Base-by-base conservation (phyloP, 2,888 invertebrate genomes). In the Andrena camellia region DNA sequence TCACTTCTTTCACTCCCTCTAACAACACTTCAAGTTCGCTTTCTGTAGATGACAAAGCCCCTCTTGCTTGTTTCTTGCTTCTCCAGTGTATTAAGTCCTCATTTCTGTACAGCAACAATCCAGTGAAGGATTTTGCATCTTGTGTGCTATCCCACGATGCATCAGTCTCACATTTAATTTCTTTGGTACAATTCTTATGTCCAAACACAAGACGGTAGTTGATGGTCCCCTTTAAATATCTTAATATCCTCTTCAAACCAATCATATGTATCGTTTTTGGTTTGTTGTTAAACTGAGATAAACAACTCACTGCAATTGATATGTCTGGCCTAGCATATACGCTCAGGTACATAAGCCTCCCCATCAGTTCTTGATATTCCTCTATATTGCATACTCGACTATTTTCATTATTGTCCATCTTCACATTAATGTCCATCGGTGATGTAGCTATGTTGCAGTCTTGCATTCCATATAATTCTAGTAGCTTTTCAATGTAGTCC, bases 61-160 rank as follows among this genome's bases (percentile, higher is more conserved):
- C 68, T 1, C 0, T 48, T 2, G n/a, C 7, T 42, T 75, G 64
- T 23, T 75, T 79, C 1, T 23, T 69, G 3, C 64, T 66, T 1
- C n/a, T 69, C 78, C 75, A 75, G 17, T 69, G 59, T 2, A 68
- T 60, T 6, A 74, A 42, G 20, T 74, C 60, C 0, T 26, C 60
- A 59, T 74, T 74, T 35, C 48, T 20, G 23, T 77, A 64, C 3
- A 77, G 0, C 23, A 70, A 57, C 54, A 70, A 0, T 26, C 64
- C 76, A 13, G 57, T 64, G 26, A 70, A 77, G 0, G 66, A 72
- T 59, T 78, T 78, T 0, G 50, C 71, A 60, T 78, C 71, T 35
- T 26, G 4, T 4, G 66, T 71, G 0, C 33, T 71, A 33, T 72
- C 66, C 67, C 67, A 72, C 10, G 78, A 78, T 6, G 67, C 78